Base-by-base conservation (phyloP, 1,140 invertebrate species). In the Leptoteleia sp. region DNA sequence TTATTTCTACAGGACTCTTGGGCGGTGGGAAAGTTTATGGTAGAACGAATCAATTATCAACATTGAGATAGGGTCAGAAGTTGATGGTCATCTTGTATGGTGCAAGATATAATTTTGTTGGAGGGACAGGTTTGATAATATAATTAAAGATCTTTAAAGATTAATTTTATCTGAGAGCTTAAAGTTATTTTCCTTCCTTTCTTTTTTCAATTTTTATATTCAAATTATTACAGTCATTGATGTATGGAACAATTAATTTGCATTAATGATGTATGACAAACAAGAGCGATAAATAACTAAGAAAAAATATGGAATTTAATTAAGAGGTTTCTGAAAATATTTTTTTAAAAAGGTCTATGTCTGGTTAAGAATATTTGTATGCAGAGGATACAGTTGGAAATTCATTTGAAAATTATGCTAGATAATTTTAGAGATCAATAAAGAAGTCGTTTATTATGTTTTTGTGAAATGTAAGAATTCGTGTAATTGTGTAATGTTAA, bases 1-100 rank as follows among this genome's bases (percentile, higher is more conserved):
- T 29, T 29, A 47, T 25, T 22, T 38, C 16, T n/a, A 1, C 8
- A 5, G 13, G 4, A 35, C 31, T 11, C 6, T 19, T 12, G 17
- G 3, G 4, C 19, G n/a, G 5, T 25, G 19, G 12, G 13, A 38
- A 29, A 57, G 8, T 27, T 43, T 31, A 25, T 2, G 3, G 5
- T 19, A 11, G 12, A 42, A 42, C 38, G 37, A 57, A 57, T 57
- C 52, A 57, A 57, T 57, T 42, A 57, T 31, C 0, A 17, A 15
- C 17, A 11, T 8, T 42, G n/a, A 42, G 43, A 57, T 9, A 57
- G 52, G 52, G 52, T 42, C 9, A 57, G 43, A 42, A 42, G 52
- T 54, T 9, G 12, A 9, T 57, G 52, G 52, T 57, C 52, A 57
- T 57, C 16, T 9, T n/a, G n/a, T n/a, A n/a, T n/a, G n/a, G n/a